phyloP scores from a whole-genome alignment of 1,140 invertebrate species.

The Cotesia typhae region DNA sequence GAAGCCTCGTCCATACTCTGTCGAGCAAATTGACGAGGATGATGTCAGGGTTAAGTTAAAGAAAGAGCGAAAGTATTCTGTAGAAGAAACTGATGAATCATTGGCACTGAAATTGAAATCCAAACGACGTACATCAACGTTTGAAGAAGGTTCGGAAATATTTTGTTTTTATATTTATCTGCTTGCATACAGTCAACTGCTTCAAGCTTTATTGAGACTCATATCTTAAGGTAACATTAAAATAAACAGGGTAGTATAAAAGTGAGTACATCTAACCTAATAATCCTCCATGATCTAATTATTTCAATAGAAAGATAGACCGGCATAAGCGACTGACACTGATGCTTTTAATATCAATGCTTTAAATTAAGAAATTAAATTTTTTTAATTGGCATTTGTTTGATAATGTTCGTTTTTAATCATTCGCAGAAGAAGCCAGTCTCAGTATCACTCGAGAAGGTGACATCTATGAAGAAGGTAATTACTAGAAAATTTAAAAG shows the following conservation, averaged over 20 bases:
- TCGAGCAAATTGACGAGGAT: conserved; percentile 62
- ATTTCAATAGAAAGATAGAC: conserved; percentile 51
- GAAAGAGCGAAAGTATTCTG: conserved; percentile 61
- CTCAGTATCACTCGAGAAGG: conserved; percentile 70
- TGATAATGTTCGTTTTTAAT: conserved; percentile 25
- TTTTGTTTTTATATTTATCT: conserved; percentile 34
- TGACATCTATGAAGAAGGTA: conserved; percentile 66
- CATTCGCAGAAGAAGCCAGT: conserved; percentile 67
- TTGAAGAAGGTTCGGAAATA: conserved; percentile 71
- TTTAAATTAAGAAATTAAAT: background rate
- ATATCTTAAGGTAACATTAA: background rate
- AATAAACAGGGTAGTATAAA: conserved; percentile 24
- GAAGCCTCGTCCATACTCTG: conserved; percentile 50
- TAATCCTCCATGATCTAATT: background rate
- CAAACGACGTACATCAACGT: conserved; percentile 63
- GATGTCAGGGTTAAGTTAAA: conserved; percentile 68
- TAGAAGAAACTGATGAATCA: conserved; percentile 68
- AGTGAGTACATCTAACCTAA: conserved; percentile 40
- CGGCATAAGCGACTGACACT: conserved; percentile 45
- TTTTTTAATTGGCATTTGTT: conserved; percentile 7
- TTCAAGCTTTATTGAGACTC: conserved; percentile 26
- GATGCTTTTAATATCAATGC: conserved; percentile 30
- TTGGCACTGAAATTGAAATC: conserved; percentile 67
- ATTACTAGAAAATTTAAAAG: conserved; percentile 16
- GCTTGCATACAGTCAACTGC: conserved; percentile 25